These are phyloP conservation scores for Odocoileus virginianus DNA, from an alignment of 2,113 vertebrate species.

Conservation along the genomic window DNA sequence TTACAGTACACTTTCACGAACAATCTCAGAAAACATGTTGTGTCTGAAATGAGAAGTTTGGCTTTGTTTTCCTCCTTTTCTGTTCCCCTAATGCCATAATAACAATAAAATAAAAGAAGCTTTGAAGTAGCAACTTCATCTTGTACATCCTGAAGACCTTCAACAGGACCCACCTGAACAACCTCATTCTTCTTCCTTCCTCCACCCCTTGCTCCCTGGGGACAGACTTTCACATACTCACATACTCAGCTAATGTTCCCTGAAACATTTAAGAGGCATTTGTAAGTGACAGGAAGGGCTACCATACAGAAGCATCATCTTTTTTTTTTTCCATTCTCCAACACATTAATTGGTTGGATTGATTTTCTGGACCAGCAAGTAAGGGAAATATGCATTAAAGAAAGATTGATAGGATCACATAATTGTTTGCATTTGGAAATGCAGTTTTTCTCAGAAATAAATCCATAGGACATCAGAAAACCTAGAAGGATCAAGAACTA, in stretches of 20 bases:
- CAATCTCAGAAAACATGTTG: not conserved
- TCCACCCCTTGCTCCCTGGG: not conserved
- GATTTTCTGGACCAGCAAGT: conserved; percentile 32
- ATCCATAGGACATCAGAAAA: not conserved
- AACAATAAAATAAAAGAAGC: not conserved
- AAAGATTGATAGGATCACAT: not conserved
- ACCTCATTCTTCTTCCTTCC: not conserved
- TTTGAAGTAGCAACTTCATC: not conserved
- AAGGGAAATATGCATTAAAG: not conserved
- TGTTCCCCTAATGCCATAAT: not conserved
- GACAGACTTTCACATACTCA: not conserved
- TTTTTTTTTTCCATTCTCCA: not conserved
- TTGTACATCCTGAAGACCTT: not conserved
- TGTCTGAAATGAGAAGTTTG: not conserved
- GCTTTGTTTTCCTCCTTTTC: not conserved
- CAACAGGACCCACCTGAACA: not conserved
- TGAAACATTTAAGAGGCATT: conserved; percentile 35
- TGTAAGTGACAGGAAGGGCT: conserved; percentile 8
- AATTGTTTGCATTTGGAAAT: conserved; percentile 13
- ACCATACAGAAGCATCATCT: not conserved
- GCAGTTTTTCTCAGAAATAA: conserved; percentile 26
- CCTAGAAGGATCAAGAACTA: not conserved
- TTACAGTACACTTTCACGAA: not conserved
- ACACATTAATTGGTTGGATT: conserved; percentile 18
- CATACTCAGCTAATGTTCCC: not conserved